These are phyloP conservation scores for Aplysina aerophoba DNA, from an alignment of 37 sponge, comb jelly and placozoan genomes.

Conservation along the genomic window DNA sequence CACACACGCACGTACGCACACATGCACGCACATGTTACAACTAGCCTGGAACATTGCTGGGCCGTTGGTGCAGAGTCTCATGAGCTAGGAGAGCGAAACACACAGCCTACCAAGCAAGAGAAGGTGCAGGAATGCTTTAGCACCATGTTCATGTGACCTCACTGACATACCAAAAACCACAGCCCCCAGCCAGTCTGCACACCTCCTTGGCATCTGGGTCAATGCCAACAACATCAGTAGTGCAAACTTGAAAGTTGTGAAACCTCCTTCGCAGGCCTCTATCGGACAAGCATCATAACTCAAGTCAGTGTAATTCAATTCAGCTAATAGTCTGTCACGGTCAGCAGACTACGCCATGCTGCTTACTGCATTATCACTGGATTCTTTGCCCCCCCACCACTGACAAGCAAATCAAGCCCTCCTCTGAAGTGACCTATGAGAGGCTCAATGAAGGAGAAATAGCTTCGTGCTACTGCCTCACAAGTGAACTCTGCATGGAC, in stretches of 20 bases:
- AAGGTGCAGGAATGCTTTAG: neutral
- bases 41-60: conserved; percentile 46
- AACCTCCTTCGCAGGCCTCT: conserved; percentile 46
- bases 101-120: conserved; percentile 45
- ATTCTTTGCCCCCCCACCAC: conserved; percentile 80
- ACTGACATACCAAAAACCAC: neutral
- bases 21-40: neutral
- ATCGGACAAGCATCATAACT: neutral
- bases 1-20: no score
- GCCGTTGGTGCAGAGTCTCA: conserved; percentile 34
- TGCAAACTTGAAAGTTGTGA: conserved; percentile 12
- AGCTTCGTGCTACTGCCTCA: conserved; percentile 41
- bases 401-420: conserved; percentile 56
- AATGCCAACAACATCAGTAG: conserved; percentile 43
- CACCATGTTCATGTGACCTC: neutral
- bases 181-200: neutral
- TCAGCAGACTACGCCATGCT: no score
- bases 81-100: conserved; percentile 74
- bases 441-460: conserved; percentile 32
- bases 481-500: conserved; percentile 57
- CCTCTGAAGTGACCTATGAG: conserved; percentile 14
- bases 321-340: neutral
- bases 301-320: neutral
- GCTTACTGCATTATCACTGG: conserved; percentile 45
- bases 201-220: conserved; percentile 77